These are phyloP conservation scores for Centruroides sculpturatus DNA, from an alignment of 1,140 invertebrate species.

Conservation along the genomic window DNA sequence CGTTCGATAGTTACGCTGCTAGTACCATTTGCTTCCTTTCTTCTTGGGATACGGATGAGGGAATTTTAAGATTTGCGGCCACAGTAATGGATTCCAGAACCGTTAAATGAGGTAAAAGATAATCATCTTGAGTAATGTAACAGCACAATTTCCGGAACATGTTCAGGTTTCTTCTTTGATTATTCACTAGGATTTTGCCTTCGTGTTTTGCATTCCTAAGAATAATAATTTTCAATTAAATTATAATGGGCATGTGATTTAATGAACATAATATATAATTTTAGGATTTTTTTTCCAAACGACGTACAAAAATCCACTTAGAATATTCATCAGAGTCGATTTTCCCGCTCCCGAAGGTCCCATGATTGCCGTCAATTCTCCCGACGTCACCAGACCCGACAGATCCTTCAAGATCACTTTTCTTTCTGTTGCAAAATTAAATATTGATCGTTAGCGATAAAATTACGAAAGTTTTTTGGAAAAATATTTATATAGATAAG, in stretches of 20 bases:
- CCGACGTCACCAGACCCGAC: conserved; percentile 20
- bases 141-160: conserved; percentile 81
- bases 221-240: not conserved
- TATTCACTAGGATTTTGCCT: conserved; percentile 43
- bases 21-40: conserved; percentile 4
- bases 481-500: too few species aligned
- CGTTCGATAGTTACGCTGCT: not conserved
- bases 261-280: too few species aligned
- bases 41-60: not conserved
- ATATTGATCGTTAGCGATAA: too few species aligned
- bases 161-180: conserved; percentile 65
- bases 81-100: conserved; percentile 79
- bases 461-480: too few species aligned
- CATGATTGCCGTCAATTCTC: conserved; percentile 37
- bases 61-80: conserved; percentile 73
- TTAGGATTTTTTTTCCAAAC: not conserved
- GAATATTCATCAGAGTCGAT: conserved; percentile 31
- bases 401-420: conserved; percentile 21
- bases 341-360: conserved; percentile 49
- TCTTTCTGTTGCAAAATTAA: too few species aligned
- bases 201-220: conserved; percentile 28
- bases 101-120: conserved; percentile 69
- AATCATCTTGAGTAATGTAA: conserved; percentile 95
- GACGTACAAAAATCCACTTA: conserved; percentile 18
- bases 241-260: too few species aligned